Evolutionary conservation across 1,140 invertebrate species (phyloP).

Genomic region (Marisa cornuarietis): DNA sequence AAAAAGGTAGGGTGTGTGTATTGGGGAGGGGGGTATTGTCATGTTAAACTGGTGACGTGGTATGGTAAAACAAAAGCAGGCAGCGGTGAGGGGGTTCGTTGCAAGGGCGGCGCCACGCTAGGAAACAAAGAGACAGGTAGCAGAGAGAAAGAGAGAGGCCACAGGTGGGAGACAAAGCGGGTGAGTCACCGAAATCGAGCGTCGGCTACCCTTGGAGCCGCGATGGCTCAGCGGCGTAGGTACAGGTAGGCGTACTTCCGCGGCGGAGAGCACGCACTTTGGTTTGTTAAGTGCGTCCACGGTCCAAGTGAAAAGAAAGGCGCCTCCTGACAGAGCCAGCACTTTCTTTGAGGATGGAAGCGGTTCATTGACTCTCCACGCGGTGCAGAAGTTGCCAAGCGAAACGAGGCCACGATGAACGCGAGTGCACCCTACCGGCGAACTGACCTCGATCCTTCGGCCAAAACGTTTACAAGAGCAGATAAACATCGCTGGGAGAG

Average conservation of each 20-base stretch:
- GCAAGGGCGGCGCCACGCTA: neutral
- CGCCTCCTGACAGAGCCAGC: no score
- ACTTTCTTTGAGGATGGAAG: no score
- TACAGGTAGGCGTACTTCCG: neutral
- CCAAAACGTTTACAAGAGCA: no score
- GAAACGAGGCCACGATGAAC: no score
- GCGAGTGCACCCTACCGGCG: no score
- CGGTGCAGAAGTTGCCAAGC: no score
- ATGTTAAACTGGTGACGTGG: neutral
- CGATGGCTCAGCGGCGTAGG: neutral
- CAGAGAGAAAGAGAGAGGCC: neutral
- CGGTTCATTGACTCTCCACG: no score
- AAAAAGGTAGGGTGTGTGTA: neutral
- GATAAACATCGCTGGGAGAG: no score
- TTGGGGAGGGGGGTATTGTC: neutral
- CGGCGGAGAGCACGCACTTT: neutral
- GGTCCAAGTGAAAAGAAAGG: no score
- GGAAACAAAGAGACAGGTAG: neutral
- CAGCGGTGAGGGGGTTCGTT: neutral
- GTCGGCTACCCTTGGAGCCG: neutral
- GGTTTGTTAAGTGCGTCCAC: no score
- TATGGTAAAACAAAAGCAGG: neutral
- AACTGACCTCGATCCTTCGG: no score
- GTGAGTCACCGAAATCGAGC: conserved; percentile 8
- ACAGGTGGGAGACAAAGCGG: conserved; percentile 8